Evolutionary conservation across 2,113 vertebrate genomes (phyloP).

Genomic region (Terrapene triunguis): DNA sequence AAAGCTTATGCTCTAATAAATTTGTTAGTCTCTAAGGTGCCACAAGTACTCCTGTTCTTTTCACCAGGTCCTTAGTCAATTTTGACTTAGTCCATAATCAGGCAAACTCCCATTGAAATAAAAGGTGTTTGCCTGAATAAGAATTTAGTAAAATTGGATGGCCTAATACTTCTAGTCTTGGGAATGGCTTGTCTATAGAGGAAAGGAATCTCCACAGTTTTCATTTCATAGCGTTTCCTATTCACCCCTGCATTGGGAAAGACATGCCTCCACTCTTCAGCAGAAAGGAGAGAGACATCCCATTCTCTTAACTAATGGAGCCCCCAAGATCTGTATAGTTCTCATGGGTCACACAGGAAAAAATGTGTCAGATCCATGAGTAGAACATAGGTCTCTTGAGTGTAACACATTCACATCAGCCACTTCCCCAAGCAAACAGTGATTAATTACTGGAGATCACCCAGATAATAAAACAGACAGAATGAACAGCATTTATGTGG

Average conservation of each 20-base stretch:
- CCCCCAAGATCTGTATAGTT: background rate
- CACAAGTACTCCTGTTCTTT: no score
- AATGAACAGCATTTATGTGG: background rate
- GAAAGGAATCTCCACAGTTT: background rate
- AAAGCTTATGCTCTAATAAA: no score
- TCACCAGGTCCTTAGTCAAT: background rate
- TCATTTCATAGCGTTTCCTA: background rate
- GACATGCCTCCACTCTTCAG: background rate
- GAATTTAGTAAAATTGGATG: background rate
- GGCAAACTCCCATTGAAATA: background rate
- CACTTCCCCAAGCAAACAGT: background rate
- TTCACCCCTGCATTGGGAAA: background rate
- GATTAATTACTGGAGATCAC: slow-evolving; percentile 30
- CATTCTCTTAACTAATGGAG: background rate
- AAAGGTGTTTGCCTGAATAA: background rate
- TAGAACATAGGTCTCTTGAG: background rate
- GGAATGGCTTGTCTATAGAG: background rate
- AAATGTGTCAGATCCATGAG: background rate
- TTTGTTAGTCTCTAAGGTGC: no score
- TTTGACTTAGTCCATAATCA: background rate
- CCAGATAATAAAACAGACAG: background rate
- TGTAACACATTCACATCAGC: background rate
- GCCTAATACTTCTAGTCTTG: background rate
- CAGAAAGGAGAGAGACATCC: background rate
- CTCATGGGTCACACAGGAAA: background rate